Evolutionary conservation across 2,888 invertebrate species (phyloP).

Genomic region (Chymomyza procnemis): DNA sequence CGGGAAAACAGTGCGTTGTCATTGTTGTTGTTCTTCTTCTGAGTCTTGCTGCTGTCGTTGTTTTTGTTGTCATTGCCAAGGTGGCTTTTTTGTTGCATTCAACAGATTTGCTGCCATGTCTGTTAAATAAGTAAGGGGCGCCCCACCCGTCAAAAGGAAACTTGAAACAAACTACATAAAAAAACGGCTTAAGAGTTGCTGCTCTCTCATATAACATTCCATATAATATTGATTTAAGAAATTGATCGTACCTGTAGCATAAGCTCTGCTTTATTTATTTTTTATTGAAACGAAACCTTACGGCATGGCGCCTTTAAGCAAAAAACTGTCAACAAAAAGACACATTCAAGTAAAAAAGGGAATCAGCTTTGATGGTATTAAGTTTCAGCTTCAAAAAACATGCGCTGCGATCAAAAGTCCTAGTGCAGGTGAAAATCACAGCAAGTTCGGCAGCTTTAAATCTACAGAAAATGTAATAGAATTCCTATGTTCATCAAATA

Average conservation of each 20-base stretch:
- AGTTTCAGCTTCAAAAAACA: background rate
- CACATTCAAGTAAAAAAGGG: background rate
- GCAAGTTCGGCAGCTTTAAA: too few species aligned
- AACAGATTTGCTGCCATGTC: conserved; percentile 4
- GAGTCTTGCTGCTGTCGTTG: conserved; percentile 21
- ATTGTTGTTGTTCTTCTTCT: conserved; percentile 55
- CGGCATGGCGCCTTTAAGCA: background rate
- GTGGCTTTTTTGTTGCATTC: conserved; percentile 8
- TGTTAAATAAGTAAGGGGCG: background rate
- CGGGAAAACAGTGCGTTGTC: conserved; percentile 57
- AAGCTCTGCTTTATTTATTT: background rate
- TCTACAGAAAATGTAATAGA: background rate
- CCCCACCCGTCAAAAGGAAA: background rate
- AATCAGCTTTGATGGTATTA: background rate
- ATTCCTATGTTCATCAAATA: background rate
- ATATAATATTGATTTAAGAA: conserved; percentile 43
- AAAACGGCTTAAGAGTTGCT: background rate
- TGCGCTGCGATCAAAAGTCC: background rate
- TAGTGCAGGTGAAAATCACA: background rate
- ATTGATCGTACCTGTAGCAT: background rate
- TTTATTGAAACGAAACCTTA: background rate
- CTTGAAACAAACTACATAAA: background rate
- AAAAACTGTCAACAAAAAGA: background rate
- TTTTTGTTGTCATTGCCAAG: conserved; percentile 60
- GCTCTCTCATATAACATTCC: conserved; percentile 65